A percentile compares a stretch with the other conserved stretches of the same genome.
phyloP scores from a whole-genome alignment of 2,113 vertebrate species.

The Pachypanchax playfairii region DNA sequence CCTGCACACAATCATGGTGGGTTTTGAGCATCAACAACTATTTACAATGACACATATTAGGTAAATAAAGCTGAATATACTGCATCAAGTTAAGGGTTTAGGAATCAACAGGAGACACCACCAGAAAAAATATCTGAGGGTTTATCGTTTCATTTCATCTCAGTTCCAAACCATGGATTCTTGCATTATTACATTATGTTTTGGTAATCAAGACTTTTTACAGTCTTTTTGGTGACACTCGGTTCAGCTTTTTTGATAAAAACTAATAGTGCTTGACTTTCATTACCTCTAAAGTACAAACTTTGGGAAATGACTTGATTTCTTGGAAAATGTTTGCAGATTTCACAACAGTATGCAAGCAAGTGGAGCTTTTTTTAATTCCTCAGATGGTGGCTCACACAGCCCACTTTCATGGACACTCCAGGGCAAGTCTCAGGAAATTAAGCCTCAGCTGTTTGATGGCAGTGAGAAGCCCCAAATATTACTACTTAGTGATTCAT shows the following conservation, averaged over 20 bases:
- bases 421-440: slow-evolving; percentile 61
- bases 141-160: too few relatives aligned
- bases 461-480: slow-evolving; percentile 65
- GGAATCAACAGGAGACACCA: too few relatives aligned
- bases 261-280: neutral
- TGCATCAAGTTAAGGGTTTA: too few relatives aligned
- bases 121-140: too few relatives aligned
- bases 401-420: slow-evolving; percentile 64
- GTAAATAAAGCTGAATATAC: too few relatives aligned
- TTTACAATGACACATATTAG: too few relatives aligned
- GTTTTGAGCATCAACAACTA: too few relatives aligned
- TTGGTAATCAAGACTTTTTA: too few relatives aligned
- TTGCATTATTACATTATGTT: too few relatives aligned
- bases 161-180: too few relatives aligned
- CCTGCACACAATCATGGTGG: too few relatives aligned
- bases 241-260: neutral
- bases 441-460: slow-evolving; percentile 72
- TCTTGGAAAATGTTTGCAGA: slow-evolving; percentile 12
- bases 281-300: neutral
- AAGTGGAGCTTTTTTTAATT: slow-evolving; percentile 23
- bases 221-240: neutral
- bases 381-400: slow-evolving; percentile 52
- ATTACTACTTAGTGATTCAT: slow-evolving; percentile 74
- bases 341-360: neutral
- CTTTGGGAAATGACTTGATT: neutral